Conservation (phyloP, 2,113 vertebrate genomes). For the Marmota monax region DNA sequence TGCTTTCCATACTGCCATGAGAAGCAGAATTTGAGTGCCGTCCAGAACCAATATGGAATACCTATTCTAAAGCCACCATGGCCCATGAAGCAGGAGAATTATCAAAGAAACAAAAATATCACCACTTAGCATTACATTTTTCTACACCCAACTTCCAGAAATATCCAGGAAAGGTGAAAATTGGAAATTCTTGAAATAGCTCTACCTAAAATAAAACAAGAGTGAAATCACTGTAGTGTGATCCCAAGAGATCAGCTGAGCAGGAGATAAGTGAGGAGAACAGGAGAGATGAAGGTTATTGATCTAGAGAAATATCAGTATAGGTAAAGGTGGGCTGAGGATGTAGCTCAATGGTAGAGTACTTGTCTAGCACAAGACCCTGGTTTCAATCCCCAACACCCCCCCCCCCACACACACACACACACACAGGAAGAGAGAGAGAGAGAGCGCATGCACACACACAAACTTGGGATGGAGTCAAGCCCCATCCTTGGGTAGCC, state of each 20-base stretch:
- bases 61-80: neutral
- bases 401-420: too few species aligned
- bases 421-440: too few species aligned
- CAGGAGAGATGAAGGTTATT: neutral
- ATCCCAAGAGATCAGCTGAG: conserved; percentile 1
- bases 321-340: neutral
- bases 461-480: neutral
- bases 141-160: conserved; percentile 8
- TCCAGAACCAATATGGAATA: neutral
- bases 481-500: neutral
- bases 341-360: neutral
- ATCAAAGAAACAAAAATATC: neutral
- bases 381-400: neutral
- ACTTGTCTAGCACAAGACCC: neutral
- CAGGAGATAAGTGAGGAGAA: neutral
- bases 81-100: neutral
- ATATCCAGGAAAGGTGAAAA: conserved; percentile 16
- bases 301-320: neutral
- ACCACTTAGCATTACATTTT: conserved; percentile 1
- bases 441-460: too few species aligned
- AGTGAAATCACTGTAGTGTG: neutral
- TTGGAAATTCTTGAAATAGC: conserved; percentile 37
- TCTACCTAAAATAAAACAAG: conserved; percentile 60
- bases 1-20: neutral
- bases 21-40: neutral